A percentile compares a stretch with the other conserved stretches of the same genome.
Evolutionary conservation across 1,140 invertebrate genomes (phyloP).

Genomic region (Platyscapa corneri): DNA sequence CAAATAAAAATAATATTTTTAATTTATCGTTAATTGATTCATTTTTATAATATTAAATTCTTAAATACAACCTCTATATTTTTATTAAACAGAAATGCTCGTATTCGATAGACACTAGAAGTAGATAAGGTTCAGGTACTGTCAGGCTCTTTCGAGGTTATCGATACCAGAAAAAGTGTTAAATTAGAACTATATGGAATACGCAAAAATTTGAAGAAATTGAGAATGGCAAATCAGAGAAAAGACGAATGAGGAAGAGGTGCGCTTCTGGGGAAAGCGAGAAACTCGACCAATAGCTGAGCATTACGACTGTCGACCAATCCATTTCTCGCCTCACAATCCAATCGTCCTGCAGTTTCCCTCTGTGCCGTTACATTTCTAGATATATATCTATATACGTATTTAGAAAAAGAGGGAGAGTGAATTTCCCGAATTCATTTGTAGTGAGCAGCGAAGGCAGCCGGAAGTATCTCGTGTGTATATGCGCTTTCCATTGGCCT

Average conservation of each 20-base stretch:
- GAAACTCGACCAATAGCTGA: constrained; percentile 48
- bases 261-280: constrained; percentile 5
- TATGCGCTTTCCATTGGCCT: constrained; percentile 69
- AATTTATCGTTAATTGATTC: too few species aligned
- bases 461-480: constrained; percentile 58
- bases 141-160: background rate
- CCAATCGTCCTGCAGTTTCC: constrained; percentile 38
- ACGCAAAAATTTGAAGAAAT: background rate
- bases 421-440: constrained; percentile 63
- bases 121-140: background rate
- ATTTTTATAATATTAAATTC: too few species aligned
- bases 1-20: too few species aligned
- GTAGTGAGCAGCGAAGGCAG: constrained; percentile 6
- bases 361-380: background rate
- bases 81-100: background rate
- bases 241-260: constrained; percentile 47
- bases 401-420: constrained; percentile 54
- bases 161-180: background rate
- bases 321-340: constrained; percentile 32
- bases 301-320: constrained; percentile 32
- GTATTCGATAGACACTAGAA: background rate
- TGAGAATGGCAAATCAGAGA: constrained; percentile 6
- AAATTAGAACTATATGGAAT: background rate
- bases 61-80: too few species aligned
- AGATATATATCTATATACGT: too few species aligned